Percentiles rank a stretch among this genome's conserved stretches.
These are phyloP conservation scores for Lophura swinhoii DNA, from an alignment of 2,797 vertebrate species.

Conservation along the genomic window DNA sequence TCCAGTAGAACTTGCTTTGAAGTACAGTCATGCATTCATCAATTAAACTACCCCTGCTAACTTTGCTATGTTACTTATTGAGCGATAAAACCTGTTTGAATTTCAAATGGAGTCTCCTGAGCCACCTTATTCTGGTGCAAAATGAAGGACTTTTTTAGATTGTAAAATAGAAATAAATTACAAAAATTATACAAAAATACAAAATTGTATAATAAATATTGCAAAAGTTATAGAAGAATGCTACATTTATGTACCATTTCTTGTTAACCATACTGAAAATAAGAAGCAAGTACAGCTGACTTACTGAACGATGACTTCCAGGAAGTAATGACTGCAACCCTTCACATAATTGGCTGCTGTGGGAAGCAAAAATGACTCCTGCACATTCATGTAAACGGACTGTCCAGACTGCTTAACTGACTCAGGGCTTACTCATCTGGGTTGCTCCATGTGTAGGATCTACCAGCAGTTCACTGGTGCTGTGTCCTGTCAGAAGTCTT, in stretches of 20 bases:
- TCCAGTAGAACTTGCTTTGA: neutral
- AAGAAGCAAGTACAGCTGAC: slow-evolving; percentile 38
- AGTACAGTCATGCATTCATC: neutral
- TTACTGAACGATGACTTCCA: slow-evolving; percentile 46
- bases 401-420: slow-evolving; percentile 29
- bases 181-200: neutral
- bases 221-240: neutral
- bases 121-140: neutral
- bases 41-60: neutral
- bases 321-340: slow-evolving; percentile 58
- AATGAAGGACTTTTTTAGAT: neutral
- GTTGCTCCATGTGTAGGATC: neutral
- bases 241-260: neutral
- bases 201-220: neutral
- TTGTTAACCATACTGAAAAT: slow-evolving; percentile 22
- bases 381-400: slow-evolving; percentile 26
- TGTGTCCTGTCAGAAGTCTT: neutral
- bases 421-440: slow-evolving; percentile 48
- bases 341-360: slow-evolving; percentile 51
- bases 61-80: neutral
- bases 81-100: neutral
- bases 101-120: neutral
- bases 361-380: slow-evolving; percentile 19
- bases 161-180: neutral
- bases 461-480: neutral